A percentile compares a stretch with the other conserved stretches of the same genome.
Conservation (phyloP, 2,797 vertebrate species). For the Bucorvus abyssinicus region DNA sequence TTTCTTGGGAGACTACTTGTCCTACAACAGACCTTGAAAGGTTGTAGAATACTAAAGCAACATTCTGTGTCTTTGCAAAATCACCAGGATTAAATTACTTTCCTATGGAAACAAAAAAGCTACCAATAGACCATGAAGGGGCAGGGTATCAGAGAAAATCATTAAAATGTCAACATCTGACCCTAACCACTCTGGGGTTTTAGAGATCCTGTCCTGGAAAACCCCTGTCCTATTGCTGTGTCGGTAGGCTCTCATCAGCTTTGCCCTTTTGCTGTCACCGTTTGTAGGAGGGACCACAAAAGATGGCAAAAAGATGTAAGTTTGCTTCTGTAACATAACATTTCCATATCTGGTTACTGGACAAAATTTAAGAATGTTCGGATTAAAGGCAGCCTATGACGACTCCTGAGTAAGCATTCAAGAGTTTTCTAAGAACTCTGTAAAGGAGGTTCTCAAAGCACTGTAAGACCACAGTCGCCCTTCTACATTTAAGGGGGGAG, state of each 20-base stretch:
- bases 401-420: neutral
- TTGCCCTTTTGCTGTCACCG: neutral
- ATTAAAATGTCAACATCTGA: neutral
- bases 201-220: neutral
- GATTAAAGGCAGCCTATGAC: neutral
- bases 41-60: neutral
- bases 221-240: neutral
- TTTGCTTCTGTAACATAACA: neutral
- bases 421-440: neutral
- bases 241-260: neutral
- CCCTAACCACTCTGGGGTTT: neutral
- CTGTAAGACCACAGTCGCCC: neutral
- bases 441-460: neutral
- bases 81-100: neutral
- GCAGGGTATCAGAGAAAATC: neutral
- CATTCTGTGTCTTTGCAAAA: neutral
- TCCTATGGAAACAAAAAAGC: neutral
- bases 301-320: neutral
- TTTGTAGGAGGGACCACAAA: neutral
- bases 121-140: neutral
- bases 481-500: neutral
- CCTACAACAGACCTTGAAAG: neutral
- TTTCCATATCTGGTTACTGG: neutral
- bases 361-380: neutral
- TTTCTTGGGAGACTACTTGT: neutral